phyloP scores from a whole-genome alignment of 2,888 invertebrate genomes.

The Plutella xylostella region DNA sequence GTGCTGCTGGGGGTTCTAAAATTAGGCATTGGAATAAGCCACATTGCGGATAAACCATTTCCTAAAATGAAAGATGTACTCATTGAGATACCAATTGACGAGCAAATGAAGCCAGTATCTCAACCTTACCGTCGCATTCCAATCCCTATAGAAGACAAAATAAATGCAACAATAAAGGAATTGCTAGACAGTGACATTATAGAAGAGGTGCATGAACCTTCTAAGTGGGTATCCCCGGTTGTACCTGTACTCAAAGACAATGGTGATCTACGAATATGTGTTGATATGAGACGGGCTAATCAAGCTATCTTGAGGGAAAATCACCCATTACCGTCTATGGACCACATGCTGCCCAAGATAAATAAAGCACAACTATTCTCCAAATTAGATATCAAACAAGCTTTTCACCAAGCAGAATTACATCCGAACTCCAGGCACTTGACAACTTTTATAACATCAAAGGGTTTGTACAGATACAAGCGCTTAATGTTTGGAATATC shows the following conservation, averaged over 20 bases:
- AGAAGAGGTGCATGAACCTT: slow-evolving; percentile 23
- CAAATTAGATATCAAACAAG: slow-evolving; percentile 31
- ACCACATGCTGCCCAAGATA: slow-evolving; percentile 12
- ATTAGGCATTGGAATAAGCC: slow-evolving; percentile 7
- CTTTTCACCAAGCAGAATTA: slow-evolving; percentile 34
- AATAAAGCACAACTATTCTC: slow-evolving; percentile 20
- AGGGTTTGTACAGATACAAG: too few relatives aligned
- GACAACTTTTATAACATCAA: slow-evolving; percentile 34
- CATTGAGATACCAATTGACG: slow-evolving; percentile 19
- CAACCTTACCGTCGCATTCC: slow-evolving; percentile 11
- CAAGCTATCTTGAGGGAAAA: slow-evolving; percentile 20
- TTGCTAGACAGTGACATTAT: slow-evolving; percentile 21
- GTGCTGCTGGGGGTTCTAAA: background rate
- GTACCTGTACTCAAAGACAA: slow-evolving; percentile 23
- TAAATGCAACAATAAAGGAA: slow-evolving; percentile 18
- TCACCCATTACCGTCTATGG: slow-evolving; percentile 15
- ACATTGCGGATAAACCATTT: too few relatives aligned
- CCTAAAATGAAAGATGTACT: slow-evolving; percentile 19
- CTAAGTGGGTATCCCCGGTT: slow-evolving; percentile 23
- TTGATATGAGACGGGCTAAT: slow-evolving; percentile 19
- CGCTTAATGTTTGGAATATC: slow-evolving; percentile 35
- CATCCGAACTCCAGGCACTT: slow-evolving; percentile 25
- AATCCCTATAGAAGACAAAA: slow-evolving; percentile 10
- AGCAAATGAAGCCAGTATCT: slow-evolving; percentile 13
- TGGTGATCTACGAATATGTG: slow-evolving; percentile 16